Percentiles rank a stretch among this genome's conserved stretches.
Conservation (phyloP, 2,113 vertebrate genomes). For the Hemibagrus wyckioides region DNA sequence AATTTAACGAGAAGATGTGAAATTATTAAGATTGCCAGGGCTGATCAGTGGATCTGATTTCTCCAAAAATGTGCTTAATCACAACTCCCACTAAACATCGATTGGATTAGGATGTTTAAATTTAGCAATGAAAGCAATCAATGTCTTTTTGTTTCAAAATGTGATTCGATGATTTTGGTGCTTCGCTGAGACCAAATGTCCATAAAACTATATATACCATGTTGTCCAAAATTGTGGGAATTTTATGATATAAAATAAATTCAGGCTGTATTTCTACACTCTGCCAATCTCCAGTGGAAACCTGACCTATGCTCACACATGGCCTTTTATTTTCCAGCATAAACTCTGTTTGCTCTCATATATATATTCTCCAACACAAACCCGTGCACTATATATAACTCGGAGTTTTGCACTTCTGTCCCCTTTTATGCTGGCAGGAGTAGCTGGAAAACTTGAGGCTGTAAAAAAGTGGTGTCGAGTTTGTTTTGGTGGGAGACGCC, state of each 20-base stretch:
- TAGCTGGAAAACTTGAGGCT: slow-evolving; percentile 45
- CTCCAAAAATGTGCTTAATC: not conserved
- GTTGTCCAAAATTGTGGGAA: slow-evolving; percentile 9
- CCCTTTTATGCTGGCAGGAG: slow-evolving; percentile 38
- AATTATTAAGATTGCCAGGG: not conserved
- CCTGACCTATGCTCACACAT: not conserved
- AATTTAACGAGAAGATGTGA: not conserved
- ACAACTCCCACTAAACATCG: not conserved
- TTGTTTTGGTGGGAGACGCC: slow-evolving; percentile 8
- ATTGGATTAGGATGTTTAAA: not conserved
- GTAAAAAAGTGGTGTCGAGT: slow-evolving; percentile 24
- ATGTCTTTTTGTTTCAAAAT: not conserved
- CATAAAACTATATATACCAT: not conserved
- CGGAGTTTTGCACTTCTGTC: slow-evolving; percentile 23
- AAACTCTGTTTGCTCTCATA: not conserved
- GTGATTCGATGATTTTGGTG: not conserved
- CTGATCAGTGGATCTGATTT: not conserved
- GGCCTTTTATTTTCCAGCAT: slow-evolving; percentile 13
- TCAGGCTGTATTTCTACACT: not conserved
- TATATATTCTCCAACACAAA: not conserved
- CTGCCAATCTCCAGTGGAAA: slow-evolving; percentile 7
- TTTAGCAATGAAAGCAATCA: not conserved
- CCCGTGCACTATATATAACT: slow-evolving; percentile 4
- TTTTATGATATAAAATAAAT: not conserved
- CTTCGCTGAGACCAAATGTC: not conserved